Evolutionary conservation across 2,113 vertebrate genomes (phyloP), one percentile per base, ranked within the genome.

Genomic region (Zapornia atra): DNA sequence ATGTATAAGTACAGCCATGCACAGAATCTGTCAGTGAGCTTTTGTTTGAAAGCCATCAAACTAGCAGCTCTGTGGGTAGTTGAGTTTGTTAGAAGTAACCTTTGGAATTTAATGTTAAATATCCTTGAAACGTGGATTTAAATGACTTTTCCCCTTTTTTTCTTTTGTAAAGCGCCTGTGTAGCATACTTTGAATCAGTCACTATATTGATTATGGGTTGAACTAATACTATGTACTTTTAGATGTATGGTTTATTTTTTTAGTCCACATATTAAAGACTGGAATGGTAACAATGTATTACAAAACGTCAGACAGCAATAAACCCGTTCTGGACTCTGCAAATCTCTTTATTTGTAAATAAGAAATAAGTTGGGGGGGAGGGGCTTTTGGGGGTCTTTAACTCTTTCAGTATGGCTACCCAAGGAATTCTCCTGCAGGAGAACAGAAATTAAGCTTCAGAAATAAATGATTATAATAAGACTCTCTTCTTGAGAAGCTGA

Each of bases 171-270:
- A 94, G 54, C 75, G 36, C 75, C 44, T 82, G 40, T 91, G 86
- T 97, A 96, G 86, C 59, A 82, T 88, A 91, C 69, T 57, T 89
- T 68, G 88, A 78, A 31, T 85, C 42, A 28, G 59, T 86, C 72
- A 56, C 72, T 81, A 0, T 71, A 64, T 63, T 81, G 82, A 70
- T 83, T 44, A 63, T 86, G 72, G 40, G 9, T 92, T 90, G 76
- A 92, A 97, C 95, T 97, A 96, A 94, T 92, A 73, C 85, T 69
- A 25, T 95, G 42, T 96, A 70, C 82, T 88, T 93, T 46, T 96
- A 88, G 94, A 97, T 80, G 71, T 72, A 6, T 86, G 72, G 33
- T 94, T 91, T 96, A 92, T 97, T 97, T 96, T 95, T 94, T 86
- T 96, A 95, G 80, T 94, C 71, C 92, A 53, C 65, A 5, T 94